These are phyloP conservation scores for Ligdia adustata DNA, from an alignment of 2,888 invertebrate genomes.

Conservation along the genomic window DNA sequence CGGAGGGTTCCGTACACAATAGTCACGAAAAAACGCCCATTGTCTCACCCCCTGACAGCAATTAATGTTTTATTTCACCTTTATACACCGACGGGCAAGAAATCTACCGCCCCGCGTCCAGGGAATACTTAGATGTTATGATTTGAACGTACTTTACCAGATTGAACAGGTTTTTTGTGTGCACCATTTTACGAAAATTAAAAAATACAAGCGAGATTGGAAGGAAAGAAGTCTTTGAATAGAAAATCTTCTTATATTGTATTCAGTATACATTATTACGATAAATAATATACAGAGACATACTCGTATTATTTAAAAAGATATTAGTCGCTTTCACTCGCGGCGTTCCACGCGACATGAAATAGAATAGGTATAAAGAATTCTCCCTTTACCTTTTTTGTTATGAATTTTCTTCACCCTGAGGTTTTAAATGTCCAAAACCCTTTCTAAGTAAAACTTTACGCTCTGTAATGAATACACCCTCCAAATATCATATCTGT, in stretches of 20 bases:
- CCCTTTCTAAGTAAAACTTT: too few species aligned
- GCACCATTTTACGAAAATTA: constrained; percentile 1
- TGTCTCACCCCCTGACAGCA: constrained; percentile 75
- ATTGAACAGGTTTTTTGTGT: constrained; percentile 14
- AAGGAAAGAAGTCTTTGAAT: background rate
- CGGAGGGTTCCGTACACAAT: constrained; percentile 73
- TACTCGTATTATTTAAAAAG: too few species aligned
- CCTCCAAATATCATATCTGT: too few species aligned
- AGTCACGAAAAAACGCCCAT: constrained; percentile 70
- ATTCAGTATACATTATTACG: too few species aligned
- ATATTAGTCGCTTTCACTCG: too few species aligned
- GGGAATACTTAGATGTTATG: constrained; percentile 31
- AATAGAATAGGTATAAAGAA: too few species aligned
- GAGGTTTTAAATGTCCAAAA: too few species aligned
- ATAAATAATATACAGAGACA: too few species aligned
- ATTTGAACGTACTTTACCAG: constrained; percentile 19
- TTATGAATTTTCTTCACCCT: too few species aligned
- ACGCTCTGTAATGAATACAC: too few species aligned
- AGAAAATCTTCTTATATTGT: background rate
- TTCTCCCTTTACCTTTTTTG: too few species aligned
- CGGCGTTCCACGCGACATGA: too few species aligned
- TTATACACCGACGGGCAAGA: constrained; percentile 54
- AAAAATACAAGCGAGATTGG: background rate
- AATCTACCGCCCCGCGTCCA: constrained; percentile 43
- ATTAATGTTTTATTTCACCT: constrained; percentile 79